Evolutionary conservation across 2,113 vertebrate species (phyloP).

Genomic region (Pterocles orientalis): DNA sequence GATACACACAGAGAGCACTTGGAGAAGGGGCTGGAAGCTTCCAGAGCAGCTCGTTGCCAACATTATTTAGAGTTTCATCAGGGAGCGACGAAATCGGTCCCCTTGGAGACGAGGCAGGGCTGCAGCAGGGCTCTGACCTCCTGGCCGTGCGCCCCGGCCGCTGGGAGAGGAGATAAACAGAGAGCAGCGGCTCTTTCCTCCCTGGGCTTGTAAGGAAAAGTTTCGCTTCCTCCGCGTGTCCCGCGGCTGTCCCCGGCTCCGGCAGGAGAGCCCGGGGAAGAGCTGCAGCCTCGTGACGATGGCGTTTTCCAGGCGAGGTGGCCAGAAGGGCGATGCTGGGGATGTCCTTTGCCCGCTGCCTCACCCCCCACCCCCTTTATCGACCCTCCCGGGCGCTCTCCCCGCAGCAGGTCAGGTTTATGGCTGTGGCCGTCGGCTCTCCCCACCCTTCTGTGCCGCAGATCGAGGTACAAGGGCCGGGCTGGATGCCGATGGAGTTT

Average conservation of each 20-base stretch:
- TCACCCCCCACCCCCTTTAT: background rate
- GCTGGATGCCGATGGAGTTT: rapidly evolving
- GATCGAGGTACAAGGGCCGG: background rate
- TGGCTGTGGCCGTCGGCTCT: background rate
- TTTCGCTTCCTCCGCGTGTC: background rate
- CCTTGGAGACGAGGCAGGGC: background rate
- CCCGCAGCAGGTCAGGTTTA: background rate
- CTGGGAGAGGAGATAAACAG: background rate
- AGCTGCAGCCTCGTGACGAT: background rate
- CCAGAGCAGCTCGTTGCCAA: background rate
- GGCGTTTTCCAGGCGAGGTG: background rate
- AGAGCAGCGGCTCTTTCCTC: background rate
- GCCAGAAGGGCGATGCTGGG: background rate
- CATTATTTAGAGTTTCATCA: background rate
- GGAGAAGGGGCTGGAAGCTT: background rate
- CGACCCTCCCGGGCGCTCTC: background rate
- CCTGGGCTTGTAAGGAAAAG: rapidly evolving
- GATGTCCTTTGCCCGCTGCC: rapidly evolving
- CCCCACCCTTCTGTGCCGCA: rapidly evolving
- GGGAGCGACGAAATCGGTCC: background rate
- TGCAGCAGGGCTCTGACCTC: background rate
- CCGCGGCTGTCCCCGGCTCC: background rate
- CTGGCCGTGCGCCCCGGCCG: background rate
- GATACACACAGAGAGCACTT: background rate
- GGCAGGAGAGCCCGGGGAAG: background rate